Evolutionary conservation across 1,140 invertebrate genomes (phyloP).

Genomic region (Odontomachus brunneus): DNA sequence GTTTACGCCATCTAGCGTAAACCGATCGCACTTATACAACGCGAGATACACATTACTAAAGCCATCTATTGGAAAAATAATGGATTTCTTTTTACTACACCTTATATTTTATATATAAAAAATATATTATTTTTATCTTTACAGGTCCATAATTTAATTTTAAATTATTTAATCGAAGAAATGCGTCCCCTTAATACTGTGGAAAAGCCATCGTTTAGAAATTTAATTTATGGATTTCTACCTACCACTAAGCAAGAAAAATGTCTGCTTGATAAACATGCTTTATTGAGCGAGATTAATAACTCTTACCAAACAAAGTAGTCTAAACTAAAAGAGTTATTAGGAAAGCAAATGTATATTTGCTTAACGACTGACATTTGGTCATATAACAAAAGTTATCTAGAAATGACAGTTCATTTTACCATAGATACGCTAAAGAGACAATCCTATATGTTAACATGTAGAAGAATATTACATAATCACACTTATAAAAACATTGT

Average conservation of each 20-base stretch:
- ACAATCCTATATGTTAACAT: neutral
- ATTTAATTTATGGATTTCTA: constrained; percentile 25
- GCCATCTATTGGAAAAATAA: too few relatives aligned
- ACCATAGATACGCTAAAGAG: neutral
- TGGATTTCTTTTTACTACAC: too few relatives aligned
- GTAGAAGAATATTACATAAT: constrained; percentile 5
- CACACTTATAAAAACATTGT: constrained; percentile 21
- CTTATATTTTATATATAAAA: too few relatives aligned
- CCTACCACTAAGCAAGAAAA: neutral
- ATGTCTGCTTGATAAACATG: neutral
- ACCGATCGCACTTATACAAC: too few relatives aligned
- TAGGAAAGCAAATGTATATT: neutral
- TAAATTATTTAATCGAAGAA: constrained; percentile 24
- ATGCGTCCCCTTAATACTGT: constrained; percentile 9
- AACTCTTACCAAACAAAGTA: neutral
- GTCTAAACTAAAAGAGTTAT: neutral
- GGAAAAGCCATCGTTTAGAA: constrained; percentile 4
- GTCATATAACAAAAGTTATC: constrained; percentile 14
- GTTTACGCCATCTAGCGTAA: too few relatives aligned
- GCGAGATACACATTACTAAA: too few relatives aligned
- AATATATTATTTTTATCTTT: too few relatives aligned
- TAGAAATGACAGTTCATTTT: neutral
- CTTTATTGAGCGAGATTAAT: neutral
- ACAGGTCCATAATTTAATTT: constrained; percentile 10
- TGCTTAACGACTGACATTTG: constrained; percentile 30